Base-by-base conservation (phyloP, 2,888 invertebrate genomes). In the Osmoderma eremita region DNA sequence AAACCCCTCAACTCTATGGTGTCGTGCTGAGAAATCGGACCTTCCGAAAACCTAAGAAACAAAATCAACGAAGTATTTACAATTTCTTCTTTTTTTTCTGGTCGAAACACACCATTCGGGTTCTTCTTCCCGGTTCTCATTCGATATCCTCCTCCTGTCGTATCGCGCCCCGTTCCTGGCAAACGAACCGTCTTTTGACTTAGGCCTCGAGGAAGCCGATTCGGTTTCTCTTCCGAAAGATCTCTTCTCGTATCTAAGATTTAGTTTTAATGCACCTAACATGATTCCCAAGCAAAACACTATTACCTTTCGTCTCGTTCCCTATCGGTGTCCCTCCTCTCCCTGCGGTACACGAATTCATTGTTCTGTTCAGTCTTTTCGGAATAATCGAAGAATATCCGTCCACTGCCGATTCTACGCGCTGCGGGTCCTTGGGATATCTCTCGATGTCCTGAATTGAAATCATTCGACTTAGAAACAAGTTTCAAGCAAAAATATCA, bases 1-100 rank as follows among this genome's bases (percentile, higher is more conserved):
- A 97, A 97, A 15, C 97, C 97, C 53, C 92, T 90, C 74, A 97
- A 84, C 82, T 97, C 97, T 75, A 97, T 97, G 39, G 94, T 95
- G 76, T 97, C 97, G 77, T 90, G 85, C 79, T 95, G 93, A 69
- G 95, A 95, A 69, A 92, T 91, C 50, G 97, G 97, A 49, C 96
- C 97, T 68, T 91, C 91, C 76, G 91, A 92, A 78, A 91, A 92
- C 89, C 86, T 84, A 75, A 3, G 4, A 51, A 56, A 22, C 24
- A 24, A 1, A 30, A 30, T 30, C 3, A n/a, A n/a, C n/a, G n/a
- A n/a, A n/a, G n/a, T n/a, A n/a, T n/a, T n/a, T n/a, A n/a, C n/a
- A n/a, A n/a, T n/a, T n/a, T n/a, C n/a, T n/a, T n/a, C n/a, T n/a
- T n/a, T n/a, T n/a, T 49, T 39, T 42, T 20, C 13, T 36, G 49